Conservation (phyloP, 2,797 vertebrate genomes). For the Girardinus metallicus region DNA sequence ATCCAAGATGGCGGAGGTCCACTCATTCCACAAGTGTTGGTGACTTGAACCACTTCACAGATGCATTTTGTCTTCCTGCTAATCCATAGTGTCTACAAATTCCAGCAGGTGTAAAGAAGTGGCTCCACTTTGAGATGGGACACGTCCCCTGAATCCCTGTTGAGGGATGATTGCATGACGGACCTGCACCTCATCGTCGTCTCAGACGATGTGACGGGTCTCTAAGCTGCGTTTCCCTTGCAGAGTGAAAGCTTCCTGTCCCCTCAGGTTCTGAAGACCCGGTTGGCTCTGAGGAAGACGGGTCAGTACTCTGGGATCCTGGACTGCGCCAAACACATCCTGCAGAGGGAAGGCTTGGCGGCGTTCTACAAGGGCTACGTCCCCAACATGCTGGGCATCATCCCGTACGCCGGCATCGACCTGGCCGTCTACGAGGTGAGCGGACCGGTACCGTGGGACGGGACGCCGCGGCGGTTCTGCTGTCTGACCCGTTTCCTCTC, state of each 20-base stretch:
- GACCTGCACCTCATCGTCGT: no score
- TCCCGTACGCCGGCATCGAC: slow-evolving; percentile 96
- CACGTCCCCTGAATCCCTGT: no score
- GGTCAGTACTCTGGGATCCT: slow-evolving; percentile 90
- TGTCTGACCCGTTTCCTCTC: not conserved
- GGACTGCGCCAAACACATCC: slow-evolving; percentile 89
- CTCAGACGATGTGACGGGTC: no score
- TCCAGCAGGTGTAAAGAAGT: no score
- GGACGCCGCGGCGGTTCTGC: not conserved
- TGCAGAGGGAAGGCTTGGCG: slow-evolving; percentile 85
- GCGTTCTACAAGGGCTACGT: slow-evolving; percentile 97
- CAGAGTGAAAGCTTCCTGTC: slow-evolving; percentile 12
- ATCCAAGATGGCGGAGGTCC: no score
- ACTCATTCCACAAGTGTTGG: no score
- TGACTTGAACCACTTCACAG: no score
- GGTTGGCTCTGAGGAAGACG: slow-evolving; percentile 90
- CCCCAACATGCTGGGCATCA: slow-evolving; percentile 97
- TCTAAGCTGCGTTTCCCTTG: no score
- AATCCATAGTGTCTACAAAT: no score
- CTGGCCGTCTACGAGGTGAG: slow-evolving; percentile 95
- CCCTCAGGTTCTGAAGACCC: slow-evolving; percentile 92
- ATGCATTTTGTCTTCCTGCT: no score
- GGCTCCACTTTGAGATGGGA: no score
- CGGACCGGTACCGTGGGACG: not conserved
- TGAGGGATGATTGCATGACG: no score